Evolutionary conservation across 2,888 invertebrate genomes (phyloP).

Genomic region (Limnephilus lunatus): DNA sequence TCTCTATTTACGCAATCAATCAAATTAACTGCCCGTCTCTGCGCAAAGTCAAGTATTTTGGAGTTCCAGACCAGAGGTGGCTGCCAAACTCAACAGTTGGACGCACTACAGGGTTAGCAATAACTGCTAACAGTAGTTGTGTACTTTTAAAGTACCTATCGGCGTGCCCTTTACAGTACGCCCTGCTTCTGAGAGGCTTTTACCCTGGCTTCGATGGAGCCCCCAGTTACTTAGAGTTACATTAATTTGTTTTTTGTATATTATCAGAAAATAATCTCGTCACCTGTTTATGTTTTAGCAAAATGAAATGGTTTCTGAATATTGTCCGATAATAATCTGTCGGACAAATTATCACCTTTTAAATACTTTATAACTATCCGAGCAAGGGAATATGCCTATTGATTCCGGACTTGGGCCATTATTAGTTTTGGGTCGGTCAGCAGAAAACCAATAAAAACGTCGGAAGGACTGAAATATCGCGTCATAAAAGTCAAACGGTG

Average conservation of each 20-base stretch:
- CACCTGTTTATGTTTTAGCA: not conserved
- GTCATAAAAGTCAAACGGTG: constrained; percentile 11
- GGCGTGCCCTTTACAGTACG: too few relatives aligned
- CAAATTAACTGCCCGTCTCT: too few relatives aligned
- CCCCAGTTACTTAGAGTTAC: too few relatives aligned
- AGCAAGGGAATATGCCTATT: not conserved
- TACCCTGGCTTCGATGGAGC: too few relatives aligned
- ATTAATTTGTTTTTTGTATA: not conserved
- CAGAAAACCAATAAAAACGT: constrained; percentile 10
- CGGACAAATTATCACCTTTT: not conserved
- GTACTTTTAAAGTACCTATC: too few relatives aligned
- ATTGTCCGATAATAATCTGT: not conserved
- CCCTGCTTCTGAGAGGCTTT: too few relatives aligned
- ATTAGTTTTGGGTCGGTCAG: not conserved
- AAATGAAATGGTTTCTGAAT: not conserved
- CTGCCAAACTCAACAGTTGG: too few relatives aligned
- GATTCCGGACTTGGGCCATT: not conserved
- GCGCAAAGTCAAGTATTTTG: too few relatives aligned
- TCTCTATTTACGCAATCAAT: too few relatives aligned
- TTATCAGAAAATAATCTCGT: not conserved
- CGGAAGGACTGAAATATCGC: constrained; percentile 16
- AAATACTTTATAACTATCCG: not conserved
- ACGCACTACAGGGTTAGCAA: too few relatives aligned
- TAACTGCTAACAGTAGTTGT: too few relatives aligned
- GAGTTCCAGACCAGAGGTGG: too few relatives aligned